These are phyloP conservation scores for Phyto melanocephala DNA, from an alignment of 2,888 invertebrate species.

Conservation along the genomic window DNA sequence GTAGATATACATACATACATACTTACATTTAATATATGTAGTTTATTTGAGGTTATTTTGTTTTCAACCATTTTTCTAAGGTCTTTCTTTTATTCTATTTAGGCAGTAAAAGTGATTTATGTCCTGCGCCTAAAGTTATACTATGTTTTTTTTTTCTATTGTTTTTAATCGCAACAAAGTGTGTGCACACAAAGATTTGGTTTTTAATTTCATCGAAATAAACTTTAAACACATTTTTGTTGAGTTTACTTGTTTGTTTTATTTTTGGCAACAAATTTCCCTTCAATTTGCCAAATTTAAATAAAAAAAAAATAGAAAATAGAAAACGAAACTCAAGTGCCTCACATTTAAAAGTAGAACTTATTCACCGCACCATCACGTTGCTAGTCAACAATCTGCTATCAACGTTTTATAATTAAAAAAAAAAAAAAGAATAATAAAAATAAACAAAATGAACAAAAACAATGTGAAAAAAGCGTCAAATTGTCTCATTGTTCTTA, in stretches of 20 bases:
- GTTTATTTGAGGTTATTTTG: too few species aligned
- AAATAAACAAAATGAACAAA: not conserved
- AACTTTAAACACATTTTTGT: not conserved
- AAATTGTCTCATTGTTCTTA: constrained; percentile 22
- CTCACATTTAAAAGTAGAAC: not conserved
- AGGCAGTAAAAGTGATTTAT: constrained; percentile 60
- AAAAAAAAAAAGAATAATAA: not conserved
- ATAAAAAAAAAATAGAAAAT: not conserved
- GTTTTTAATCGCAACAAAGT: not conserved
- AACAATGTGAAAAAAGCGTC: constrained; percentile 14
- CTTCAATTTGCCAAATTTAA: constrained; percentile 12
- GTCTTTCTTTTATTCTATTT: not conserved
- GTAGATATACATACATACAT: too few species aligned
- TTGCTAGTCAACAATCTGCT: too few species aligned
- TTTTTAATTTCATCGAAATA: not conserved
- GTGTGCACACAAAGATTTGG: not conserved
- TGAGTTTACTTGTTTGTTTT: constrained; percentile 3
- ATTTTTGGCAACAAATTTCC: constrained; percentile 3
- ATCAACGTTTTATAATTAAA: too few species aligned
- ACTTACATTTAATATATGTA: too few species aligned
- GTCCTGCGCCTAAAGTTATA: constrained; percentile 62
- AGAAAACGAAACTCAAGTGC: constrained; percentile 8
- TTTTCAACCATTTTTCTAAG: too few species aligned
- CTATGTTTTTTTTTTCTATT: constrained; percentile 28
- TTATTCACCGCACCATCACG: not conserved